A percentile compares a stretch with the other conserved stretches of the same genome.
Conservation (phyloP, 2,113 vertebrate genomes). For the Falcunculus frontatus region DNA sequence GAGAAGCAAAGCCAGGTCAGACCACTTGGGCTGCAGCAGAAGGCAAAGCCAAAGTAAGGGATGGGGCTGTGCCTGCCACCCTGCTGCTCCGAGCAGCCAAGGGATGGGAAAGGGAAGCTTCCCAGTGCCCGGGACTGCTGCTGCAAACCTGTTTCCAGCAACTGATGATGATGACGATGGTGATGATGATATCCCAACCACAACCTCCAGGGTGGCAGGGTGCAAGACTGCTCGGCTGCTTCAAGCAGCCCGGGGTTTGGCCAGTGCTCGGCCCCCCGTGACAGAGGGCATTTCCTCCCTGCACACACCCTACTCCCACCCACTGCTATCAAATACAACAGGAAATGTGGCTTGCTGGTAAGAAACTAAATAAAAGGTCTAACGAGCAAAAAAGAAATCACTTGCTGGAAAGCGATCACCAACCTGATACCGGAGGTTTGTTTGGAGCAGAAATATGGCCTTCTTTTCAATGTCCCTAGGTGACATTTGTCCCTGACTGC, state of each 20-base stretch:
- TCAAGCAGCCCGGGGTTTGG: neutral
- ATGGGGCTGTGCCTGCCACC: neutral
- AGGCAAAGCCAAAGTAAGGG: neutral
- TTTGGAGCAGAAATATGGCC: neutral
- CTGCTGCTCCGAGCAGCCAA: fast-evolving
- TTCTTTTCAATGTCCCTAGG: neutral
- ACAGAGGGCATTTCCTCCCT: neutral
- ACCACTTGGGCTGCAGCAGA: fast-evolving
- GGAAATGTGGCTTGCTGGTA: neutral
- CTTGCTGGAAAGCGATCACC: neutral
- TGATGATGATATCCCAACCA: neutral
- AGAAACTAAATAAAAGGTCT: neutral
- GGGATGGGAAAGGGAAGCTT: neutral
- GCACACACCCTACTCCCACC: neutral
- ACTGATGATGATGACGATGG: neutral
- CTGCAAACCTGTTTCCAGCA: neutral
- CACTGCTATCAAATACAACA: neutral
- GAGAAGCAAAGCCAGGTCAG: neutral
- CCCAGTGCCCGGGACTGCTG: neutral
- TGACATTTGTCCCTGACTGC: neutral
- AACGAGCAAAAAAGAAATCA: neutral
- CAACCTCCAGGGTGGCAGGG: neutral
- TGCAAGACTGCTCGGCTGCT: neutral
- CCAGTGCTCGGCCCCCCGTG: fast-evolving
- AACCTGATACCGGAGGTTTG: neutral